phyloP scores from a whole-genome alignment of 2,888 invertebrate species.

The Phyllotreta striolata region DNA sequence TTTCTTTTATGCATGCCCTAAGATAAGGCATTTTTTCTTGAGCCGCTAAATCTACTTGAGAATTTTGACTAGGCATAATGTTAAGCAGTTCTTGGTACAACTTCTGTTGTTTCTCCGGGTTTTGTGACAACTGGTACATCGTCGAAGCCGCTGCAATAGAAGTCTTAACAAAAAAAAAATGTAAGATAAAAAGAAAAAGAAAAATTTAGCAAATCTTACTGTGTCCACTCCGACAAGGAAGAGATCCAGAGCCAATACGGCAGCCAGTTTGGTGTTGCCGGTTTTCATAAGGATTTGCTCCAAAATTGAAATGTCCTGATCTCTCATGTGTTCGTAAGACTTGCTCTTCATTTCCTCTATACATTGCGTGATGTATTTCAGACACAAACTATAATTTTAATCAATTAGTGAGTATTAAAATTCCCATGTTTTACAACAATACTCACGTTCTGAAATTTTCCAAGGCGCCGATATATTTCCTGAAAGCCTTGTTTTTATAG shows the following conservation, averaged over 20 bases:
- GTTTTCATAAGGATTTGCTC: slow-evolving; percentile 67
- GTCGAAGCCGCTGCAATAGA: slow-evolving; percentile 79
- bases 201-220: slow-evolving; percentile 56
- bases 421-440: slow-evolving; percentile 1
- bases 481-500: slow-evolving; percentile 75
- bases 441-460: slow-evolving; percentile 76
- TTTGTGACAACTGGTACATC: slow-evolving; percentile 77
- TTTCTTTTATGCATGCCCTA: slow-evolving; percentile 80
- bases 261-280: slow-evolving; percentile 68
- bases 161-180: slow-evolving; percentile 62
- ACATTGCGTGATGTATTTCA: slow-evolving; percentile 66
- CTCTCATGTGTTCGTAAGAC: slow-evolving; percentile 55
- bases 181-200: neutral
- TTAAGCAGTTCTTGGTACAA: slow-evolving; percentile 70
- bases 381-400: slow-evolving; percentile 62
- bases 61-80: slow-evolving; percentile 65
- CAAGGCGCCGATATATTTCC: slow-evolving; percentile 74
- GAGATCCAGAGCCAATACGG: slow-evolving; percentile 78
- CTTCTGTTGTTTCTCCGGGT: slow-evolving; percentile 71
- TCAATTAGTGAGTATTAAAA: neutral
- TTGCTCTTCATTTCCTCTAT: slow-evolving; percentile 63
- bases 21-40: slow-evolving; percentile 75
- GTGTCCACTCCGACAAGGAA: slow-evolving; percentile 84
- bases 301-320: slow-evolving; percentile 65
- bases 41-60: slow-evolving; percentile 66